These are phyloP conservation scores for Odontocerum albicorne DNA, from an alignment of 2,888 invertebrate species.

Conservation along the genomic window DNA sequence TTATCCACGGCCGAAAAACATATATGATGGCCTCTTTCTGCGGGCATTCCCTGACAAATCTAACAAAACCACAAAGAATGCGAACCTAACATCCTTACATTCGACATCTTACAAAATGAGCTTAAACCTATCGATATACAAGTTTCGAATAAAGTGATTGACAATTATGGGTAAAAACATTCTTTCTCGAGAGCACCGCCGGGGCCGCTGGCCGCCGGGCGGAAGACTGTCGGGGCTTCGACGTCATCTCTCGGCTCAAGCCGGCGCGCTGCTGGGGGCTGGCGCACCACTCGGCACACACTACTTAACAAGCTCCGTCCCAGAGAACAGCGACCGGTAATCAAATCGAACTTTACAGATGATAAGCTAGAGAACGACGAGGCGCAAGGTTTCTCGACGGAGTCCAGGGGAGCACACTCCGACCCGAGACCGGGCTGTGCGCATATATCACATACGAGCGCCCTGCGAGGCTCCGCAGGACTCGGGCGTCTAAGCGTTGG, in stretches of 20 bases:
- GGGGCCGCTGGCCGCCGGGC: background rate
- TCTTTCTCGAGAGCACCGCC: too few relatives aligned
- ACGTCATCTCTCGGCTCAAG: background rate
- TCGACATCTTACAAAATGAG: slow-evolving; percentile 13
- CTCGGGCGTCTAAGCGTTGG: slow-evolving; percentile 22
- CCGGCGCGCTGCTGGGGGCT: background rate
- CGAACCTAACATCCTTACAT: slow-evolving; percentile 3
- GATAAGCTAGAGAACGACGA: slow-evolving; percentile 2
- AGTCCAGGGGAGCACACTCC: slow-evolving; percentile 5
- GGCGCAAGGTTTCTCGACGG: slow-evolving; percentile 13
- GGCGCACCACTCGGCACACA: background rate
- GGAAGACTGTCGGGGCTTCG: background rate
- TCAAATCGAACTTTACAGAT: background rate
- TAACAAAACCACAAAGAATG: slow-evolving; percentile 14
- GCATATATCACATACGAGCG: slow-evolving; percentile 22
- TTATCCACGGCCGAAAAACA: slow-evolving; percentile 57
- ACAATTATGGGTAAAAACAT: too few relatives aligned
- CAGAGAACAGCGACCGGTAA: slow-evolving; percentile 15
- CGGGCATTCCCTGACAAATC: slow-evolving; percentile 6
- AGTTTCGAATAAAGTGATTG: too few relatives aligned
- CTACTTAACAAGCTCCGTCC: too few relatives aligned
- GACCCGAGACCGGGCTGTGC: slow-evolving; percentile 17
- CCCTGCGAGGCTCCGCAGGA: slow-evolving; percentile 1
- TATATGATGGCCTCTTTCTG: slow-evolving; percentile 53
- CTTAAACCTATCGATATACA: slow-evolving; percentile 18